Evolutionary conservation across 2,888 invertebrate species (phyloP).

Genomic region (Pammene fasciana): DNA sequence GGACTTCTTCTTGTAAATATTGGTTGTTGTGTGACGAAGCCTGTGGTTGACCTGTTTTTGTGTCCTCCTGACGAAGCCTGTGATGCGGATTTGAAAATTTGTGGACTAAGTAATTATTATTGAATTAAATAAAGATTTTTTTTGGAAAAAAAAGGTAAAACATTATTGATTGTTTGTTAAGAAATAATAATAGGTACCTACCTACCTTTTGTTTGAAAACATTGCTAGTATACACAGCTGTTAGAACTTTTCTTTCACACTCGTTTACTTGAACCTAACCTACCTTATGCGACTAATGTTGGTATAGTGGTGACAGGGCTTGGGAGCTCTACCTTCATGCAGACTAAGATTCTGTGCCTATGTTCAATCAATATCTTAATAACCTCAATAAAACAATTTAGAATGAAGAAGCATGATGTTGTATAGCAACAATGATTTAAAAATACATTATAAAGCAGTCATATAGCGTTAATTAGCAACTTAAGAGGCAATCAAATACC

Average conservation of each 20-base stretch:
- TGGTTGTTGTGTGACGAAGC: too few species aligned
- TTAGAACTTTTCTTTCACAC: neutral
- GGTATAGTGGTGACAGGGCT: conserved; percentile 3
- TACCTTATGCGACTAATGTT: conserved; percentile 15
- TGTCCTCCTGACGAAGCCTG: too few species aligned
- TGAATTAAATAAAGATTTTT: too few species aligned
- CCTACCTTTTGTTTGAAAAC: neutral
- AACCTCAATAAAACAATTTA: conserved; percentile 14
- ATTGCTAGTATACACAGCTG: neutral
- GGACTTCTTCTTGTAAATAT: too few species aligned
- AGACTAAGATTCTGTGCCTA: conserved; percentile 31
- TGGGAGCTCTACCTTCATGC: conserved; percentile 18
- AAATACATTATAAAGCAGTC: neutral
- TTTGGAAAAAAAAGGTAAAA: too few species aligned
- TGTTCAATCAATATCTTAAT: conserved; percentile 15
- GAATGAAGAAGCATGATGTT: conserved; percentile 19
- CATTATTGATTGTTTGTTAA: too few species aligned
- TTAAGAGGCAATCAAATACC: neutral
- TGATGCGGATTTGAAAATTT: too few species aligned
- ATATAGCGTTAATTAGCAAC: conserved; percentile 14
- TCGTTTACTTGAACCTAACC: conserved; percentile 11
- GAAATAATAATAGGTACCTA: neutral
- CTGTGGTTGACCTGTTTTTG: too few species aligned
- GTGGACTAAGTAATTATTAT: too few species aligned
- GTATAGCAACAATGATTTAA: conserved; percentile 11